Evolutionary conservation across 2,888 invertebrate genomes (phyloP), one percentile per base, ranked within the genome.

Genomic region (Epirrhoe tristata): DNA sequence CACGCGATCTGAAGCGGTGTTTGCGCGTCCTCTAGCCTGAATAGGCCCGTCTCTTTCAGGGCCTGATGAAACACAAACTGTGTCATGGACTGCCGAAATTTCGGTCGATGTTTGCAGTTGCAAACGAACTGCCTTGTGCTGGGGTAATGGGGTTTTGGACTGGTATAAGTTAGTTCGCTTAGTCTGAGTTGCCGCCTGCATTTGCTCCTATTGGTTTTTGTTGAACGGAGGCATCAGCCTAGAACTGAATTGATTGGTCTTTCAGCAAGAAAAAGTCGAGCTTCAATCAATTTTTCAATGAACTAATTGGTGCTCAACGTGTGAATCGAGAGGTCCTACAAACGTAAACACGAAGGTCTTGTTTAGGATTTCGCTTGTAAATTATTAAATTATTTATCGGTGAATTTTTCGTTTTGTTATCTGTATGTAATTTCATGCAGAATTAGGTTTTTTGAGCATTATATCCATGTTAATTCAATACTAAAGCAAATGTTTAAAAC

Each of bases 11-110:
- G 74, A 74, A 73, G 72, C 79, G 75, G 79, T 87, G 88, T 89
- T 86, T 88, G 81, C 80, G 65, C 80, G 80, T 71, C 78, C 80
- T 81, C 82, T 80, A 82, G 48, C 43, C 80, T 88, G 84, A 88
- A 88, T 87, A 81, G 83, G 74, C 75, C 75, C 76, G 74, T 74
- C 77, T 82, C 86, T 87, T 89, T 90, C 87, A 89, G 80, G 74
- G 77, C 83, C 85, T 88, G 90, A 93, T 91, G 92, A 86, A 91
- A 91, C 85, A 90, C 89, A 92, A 92, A 92, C 91, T 91, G 82
- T 90, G 91, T 88, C 91, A 89, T 81, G 85, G 76, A 81, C 82
- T 81, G 83, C 88, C 89, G 80, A 91, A 91, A 89, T 89, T 91
- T 86, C 76, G 74, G 79, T 72, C 79, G 75, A 72, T 87, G 88